Evolutionary conservation across 1,140 invertebrate genomes (phyloP).

Genomic region (Calycopis cecrops): DNA sequence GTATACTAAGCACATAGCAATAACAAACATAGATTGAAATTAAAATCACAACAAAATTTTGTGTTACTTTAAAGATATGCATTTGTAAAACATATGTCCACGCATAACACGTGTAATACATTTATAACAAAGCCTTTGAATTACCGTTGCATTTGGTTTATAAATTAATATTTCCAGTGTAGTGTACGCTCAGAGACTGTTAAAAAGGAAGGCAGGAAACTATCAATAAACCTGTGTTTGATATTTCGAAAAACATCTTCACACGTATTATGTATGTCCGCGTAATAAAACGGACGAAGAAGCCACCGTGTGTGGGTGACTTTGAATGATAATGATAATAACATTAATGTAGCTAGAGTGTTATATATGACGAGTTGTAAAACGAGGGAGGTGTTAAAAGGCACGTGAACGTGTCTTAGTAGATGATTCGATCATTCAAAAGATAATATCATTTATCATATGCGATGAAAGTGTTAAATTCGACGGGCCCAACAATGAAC

Average conservation of each 20-base stretch:
- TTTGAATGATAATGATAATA: constrained; percentile 66
- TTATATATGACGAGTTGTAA: constrained; percentile 65
- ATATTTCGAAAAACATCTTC: constrained; percentile 15
- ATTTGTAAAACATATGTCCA: too few species aligned
- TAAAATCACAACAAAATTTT: too few species aligned
- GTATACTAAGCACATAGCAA: too few species aligned
- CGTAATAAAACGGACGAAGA: constrained; percentile 19
- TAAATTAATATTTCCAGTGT: too few species aligned
- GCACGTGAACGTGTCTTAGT: constrained; percentile 53
- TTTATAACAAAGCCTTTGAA: too few species aligned
- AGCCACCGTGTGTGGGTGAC: constrained; percentile 45
- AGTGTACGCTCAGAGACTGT: too few species aligned
- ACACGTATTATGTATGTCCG: constrained; percentile 31
- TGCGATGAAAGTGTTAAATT: constrained; percentile 61
- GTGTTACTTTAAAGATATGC: too few species aligned
- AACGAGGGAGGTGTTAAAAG: constrained; percentile 70
- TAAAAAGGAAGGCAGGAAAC: neutral
- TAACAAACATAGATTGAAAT: too few species aligned
- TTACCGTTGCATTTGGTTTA: too few species aligned
- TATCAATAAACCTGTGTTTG: constrained; percentile 7
- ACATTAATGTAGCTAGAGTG: constrained; percentile 62
- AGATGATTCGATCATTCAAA: constrained; percentile 71
- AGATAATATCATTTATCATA: constrained; percentile 68
- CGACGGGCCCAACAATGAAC: constrained; percentile 27
- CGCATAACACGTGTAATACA: too few species aligned